These are phyloP conservation scores for Zophobas morio DNA, from an alignment of 1,140 invertebrate genomes.

Conservation along the genomic window DNA sequence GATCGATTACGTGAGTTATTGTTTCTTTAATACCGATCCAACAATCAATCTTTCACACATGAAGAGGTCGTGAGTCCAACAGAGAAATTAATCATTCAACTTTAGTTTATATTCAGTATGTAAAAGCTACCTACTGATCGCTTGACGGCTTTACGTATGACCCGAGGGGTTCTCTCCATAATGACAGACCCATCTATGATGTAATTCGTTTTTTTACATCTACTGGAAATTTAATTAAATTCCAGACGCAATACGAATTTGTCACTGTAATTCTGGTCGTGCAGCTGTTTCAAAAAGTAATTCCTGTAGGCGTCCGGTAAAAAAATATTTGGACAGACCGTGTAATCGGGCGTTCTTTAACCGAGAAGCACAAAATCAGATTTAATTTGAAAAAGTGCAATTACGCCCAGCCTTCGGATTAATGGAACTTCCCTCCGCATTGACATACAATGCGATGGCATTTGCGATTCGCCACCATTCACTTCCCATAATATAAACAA, in stretches of 20 bases:
- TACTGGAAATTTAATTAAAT: conserved; percentile 41
- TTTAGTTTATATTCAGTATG: conserved; percentile 47
- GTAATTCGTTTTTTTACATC: conserved; percentile 37
- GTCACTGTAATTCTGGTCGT: neutral
- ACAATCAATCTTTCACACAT: conserved; percentile 56
- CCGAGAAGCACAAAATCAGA: conserved; percentile 10
- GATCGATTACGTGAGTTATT: conserved; percentile 44
- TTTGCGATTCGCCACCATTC: conserved; percentile 2
- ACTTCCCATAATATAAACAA: conserved; percentile 1
- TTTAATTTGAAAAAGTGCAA: conserved; percentile 9
- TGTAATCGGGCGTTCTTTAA: conserved; percentile 7
- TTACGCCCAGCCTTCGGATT: neutral
- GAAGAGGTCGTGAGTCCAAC: conserved; percentile 51
- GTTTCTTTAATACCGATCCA: conserved; percentile 48
- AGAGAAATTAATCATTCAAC: conserved; percentile 52
- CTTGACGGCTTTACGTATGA: conserved; percentile 39
- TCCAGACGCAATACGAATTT: conserved; percentile 17
- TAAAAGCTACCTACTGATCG: conserved; percentile 49
- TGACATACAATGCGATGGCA: neutral
- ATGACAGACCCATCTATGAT: conserved; percentile 40
- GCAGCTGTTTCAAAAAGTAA: conserved; percentile 6
- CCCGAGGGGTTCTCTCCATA: conserved; percentile 30
- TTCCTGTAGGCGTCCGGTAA: conserved; percentile 1
- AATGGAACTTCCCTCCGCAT: neutral
- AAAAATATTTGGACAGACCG: conserved; percentile 10